Evolutionary conservation across 2,888 invertebrate species (phyloP).

Genomic region (Agelastica alni): DNA sequence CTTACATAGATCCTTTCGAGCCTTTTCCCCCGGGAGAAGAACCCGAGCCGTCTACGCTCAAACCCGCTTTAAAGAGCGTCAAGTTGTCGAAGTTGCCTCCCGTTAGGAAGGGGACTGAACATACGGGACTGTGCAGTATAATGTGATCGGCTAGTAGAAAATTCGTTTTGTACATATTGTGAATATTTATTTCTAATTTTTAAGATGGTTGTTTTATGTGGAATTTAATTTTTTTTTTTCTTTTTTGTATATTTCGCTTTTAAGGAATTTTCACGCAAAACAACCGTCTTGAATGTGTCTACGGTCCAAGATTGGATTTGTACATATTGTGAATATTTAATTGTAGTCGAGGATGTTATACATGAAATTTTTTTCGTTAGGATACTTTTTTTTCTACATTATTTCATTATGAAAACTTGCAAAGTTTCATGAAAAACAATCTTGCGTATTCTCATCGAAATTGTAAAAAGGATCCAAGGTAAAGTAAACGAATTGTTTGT

Average conservation of each 20-base stretch:
- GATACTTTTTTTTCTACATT: no score
- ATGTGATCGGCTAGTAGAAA: constrained; percentile 64
- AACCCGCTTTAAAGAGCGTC: constrained; percentile 68
- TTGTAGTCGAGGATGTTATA: no score
- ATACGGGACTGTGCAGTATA: constrained; percentile 85
- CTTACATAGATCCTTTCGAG: constrained; percentile 53
- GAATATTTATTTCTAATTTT: neutral
- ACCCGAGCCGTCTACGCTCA: constrained; percentile 61
- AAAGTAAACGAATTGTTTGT: no score
- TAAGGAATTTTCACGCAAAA: no score
- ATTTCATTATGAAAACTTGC: no score
- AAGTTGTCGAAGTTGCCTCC: constrained; percentile 73
- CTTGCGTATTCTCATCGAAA: no score
- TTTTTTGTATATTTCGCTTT: no score
- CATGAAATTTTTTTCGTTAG: no score
- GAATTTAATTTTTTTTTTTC: neutral
- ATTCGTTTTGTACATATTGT: constrained; percentile 26
- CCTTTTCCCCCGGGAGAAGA: constrained; percentile 65
- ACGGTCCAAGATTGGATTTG: neutral
- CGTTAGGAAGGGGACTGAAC: constrained; percentile 74
- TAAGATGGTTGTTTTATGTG: neutral
- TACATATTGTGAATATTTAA: neutral
- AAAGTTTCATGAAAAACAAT: no score
- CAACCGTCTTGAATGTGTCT: no score
- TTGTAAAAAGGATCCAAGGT: no score